Percentiles rank a stretch among this genome's conserved stretches.
Conservation (phyloP, 2,888 invertebrate genomes). For the Eulithis testata region DNA sequence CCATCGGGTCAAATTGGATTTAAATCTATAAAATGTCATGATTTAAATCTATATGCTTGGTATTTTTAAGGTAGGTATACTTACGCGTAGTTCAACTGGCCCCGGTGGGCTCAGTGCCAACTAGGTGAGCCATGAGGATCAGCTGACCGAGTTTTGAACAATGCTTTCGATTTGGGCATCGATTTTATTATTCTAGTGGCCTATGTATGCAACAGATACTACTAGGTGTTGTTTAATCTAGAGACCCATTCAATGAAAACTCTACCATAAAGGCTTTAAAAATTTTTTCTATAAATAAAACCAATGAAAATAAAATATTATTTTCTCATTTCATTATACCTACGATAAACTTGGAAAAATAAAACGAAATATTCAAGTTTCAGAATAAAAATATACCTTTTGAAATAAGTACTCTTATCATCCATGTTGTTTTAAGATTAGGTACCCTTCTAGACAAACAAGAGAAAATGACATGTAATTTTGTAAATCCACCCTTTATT, state of each 20-base stretch:
- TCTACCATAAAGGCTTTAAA: no score
- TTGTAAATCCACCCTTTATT: conserved; percentile 25
- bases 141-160: conserved; percentile 21
- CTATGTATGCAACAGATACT: conserved; percentile 14
- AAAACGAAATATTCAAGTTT: neutral
- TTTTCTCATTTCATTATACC: no score
- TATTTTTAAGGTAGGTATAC: neutral
- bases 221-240: neutral
- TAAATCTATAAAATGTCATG: no score
- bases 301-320: no score
- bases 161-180: conserved; percentile 13
- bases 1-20: no score
- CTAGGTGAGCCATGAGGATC: conserved; percentile 9
- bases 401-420: no score
- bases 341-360: no score
- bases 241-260: no score
- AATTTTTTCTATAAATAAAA: no score
- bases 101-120: conserved; percentile 21
- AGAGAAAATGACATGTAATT: conserved; percentile 30
- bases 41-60: no score
- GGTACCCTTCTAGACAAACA: conserved; percentile 2
- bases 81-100: neutral
- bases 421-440: no score
- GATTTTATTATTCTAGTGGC: conserved; percentile 4
- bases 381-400: neutral